Base-by-base conservation (phyloP, 2,888 invertebrate genomes). In the Agrotis exclamationis region DNA sequence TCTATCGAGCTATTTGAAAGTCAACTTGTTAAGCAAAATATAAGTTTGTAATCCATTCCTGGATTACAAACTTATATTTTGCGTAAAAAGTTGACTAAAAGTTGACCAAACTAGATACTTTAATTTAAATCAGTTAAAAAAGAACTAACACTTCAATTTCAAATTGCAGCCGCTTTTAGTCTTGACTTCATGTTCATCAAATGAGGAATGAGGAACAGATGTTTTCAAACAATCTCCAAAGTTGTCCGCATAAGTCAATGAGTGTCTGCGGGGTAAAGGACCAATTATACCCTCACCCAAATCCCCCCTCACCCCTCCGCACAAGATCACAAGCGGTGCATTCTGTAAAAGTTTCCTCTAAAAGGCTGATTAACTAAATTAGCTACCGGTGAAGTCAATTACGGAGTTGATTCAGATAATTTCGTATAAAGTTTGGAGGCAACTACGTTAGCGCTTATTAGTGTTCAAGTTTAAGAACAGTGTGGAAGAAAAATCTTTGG, bases 331-430 rank as follows among this genome's bases (percentile, higher is more conserved):
- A 74, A 78, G 63, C 66, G 64, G 65, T 66, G 80, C 79, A 74
- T 68, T 68, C 79, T 79, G 75, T 57, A 79, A 74, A 80, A 80
- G 74, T 76, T 85, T 57, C 13, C 67, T 58, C 68, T 74, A 81
- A 85, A 85, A 85, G 74, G 60, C 68, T 78, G 72, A 83, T 83
- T 85, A 83, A 79, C 69, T 77, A 73, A 84, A 81, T 79, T 69
- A 81, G 69, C 70, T 65, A 57, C 64, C 67, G 75, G 62, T 68
- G 67, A 70, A 79, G 85, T 83, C 83, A 80, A 74, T 85, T 83
- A 85, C 70, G 28, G 66, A 82, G 60, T 51, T 57, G 62, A 56
- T 63, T 74, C 69, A 62, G 69, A 72, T 63, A 63, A 85, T 76
- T 84, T 81, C 73, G 74, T 72, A n/a, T 63, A 66, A 85, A 84